Evolutionary conservation across 2,888 invertebrate species (phyloP).

Genomic region (Rhamphomyia laevipes): DNA sequence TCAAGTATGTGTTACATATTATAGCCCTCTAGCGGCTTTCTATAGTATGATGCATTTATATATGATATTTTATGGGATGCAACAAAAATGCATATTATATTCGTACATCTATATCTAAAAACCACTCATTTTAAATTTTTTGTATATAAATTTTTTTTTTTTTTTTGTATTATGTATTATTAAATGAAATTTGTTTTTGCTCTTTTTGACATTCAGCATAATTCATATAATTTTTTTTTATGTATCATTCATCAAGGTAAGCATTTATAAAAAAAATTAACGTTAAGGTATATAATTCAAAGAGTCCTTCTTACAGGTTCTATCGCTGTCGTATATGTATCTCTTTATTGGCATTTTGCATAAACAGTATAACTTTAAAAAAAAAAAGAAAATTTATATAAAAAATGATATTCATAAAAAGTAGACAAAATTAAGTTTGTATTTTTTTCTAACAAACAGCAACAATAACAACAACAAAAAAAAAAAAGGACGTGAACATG

Average conservation of each 20-base stretch:
- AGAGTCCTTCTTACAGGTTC: neutral
- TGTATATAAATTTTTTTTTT: neutral
- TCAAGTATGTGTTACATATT: constrained; percentile 2
- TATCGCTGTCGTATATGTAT: neutral
- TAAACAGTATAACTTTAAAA: constrained; percentile 8
- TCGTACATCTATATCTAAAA: no score
- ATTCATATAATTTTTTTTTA: neutral
- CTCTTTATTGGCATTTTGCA: constrained; percentile 17
- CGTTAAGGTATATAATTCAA: neutral
- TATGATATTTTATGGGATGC: no score
- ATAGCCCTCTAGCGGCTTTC: neutral
- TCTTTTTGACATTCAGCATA: neutral
- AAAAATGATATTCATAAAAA: neutral
- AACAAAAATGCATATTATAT: no score
- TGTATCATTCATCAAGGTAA: neutral
- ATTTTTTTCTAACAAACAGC: no score
- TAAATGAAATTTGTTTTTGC: neutral
- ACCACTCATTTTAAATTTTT: no score
- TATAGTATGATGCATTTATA: no score
- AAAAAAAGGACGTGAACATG: neutral
- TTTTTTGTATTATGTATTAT: neutral
- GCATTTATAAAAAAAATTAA: no score
- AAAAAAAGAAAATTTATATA: neutral
- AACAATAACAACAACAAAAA: neutral
- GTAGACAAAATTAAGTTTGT: no score